A percentile compares a stretch with the other conserved stretches of the same genome.
Evolutionary conservation across 2,888 invertebrate genomes (phyloP).

Genomic region (Eristalis intricaria): DNA sequence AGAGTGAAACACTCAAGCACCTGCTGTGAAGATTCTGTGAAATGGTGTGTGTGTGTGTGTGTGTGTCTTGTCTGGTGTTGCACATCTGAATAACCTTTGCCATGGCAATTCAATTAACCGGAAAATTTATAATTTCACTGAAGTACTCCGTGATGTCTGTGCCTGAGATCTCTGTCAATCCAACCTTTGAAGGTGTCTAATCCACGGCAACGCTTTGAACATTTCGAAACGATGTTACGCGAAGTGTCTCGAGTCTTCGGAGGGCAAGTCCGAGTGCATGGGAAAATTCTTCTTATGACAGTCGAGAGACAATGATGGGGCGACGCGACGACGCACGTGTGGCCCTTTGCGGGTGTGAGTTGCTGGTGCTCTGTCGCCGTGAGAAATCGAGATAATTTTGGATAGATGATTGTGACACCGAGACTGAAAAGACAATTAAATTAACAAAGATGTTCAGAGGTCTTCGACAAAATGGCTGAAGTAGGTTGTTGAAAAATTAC

Average conservation of each 20-base stretch:
- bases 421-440: not conserved
- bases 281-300: not conserved
- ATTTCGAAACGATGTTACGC: not conserved
- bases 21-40: slow-evolving; percentile 17
- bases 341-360: not conserved
- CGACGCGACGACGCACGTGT: not conserved
- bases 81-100: slow-evolving; percentile 39
- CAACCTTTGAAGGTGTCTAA: not conserved
- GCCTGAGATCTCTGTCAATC: not conserved
- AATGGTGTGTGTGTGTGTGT: not conserved
- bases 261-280: not conserved
- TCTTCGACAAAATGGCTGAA: not conserved
- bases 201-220: not conserved
- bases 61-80: not conserved
- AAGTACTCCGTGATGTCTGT: not conserved
- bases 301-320: not conserved
- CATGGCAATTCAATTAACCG: slow-evolving; percentile 19
- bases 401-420: not conserved
- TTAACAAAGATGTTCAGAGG: not conserved
- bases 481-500: not conserved
- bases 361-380: not conserved
- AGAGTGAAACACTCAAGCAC: slow-evolving; percentile 36
- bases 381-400: not conserved
- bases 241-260: not conserved
- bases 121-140: slow-evolving; percentile 39